Base-by-base conservation (phyloP, 1,140 invertebrate genomes). In the Tribolium castaneum region DNA sequence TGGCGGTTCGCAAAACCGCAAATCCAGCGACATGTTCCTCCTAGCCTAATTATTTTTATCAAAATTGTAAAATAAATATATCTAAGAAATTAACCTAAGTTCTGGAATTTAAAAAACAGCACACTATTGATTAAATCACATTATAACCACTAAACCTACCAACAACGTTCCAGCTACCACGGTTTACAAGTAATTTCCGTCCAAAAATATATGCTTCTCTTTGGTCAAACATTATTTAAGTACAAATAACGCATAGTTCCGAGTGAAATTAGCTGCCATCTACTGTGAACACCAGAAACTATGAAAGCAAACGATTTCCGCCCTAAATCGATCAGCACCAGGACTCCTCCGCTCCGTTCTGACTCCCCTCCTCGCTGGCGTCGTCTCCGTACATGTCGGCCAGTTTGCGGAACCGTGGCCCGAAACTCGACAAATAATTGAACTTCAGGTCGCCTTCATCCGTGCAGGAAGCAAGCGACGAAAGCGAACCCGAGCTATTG, bases 361-460 rank as follows among this genome's bases (percentile, higher is more conserved):
- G 91, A 77, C 91, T 91, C 52, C 93, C 92, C 72, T 92, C 89
- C 83, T 97, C 95, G 82, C 93, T 94, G 10, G 95, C 94, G 79
- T 95, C 94, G 84, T 96, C 95, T 10, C 96, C 96, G 87, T 99
- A 99, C 96, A 99, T 98, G 84, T 99, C 96, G 6, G 98, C 97
- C 71, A 99, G 89, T 85, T 98, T 98, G 80, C 96, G 92, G 91
- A 99, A 99, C 75, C 97, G 91, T 35, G 97, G 97, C 34, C 98
- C 98, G 88, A 98, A 99, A 84, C 96, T 96, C 25, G 97, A 97
- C 80, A 99, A 89, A 88, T 98, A 98, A 87, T 99, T 97, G 88
- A 98, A 99, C 85, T 99, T 97, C 80, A 98, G 91, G 88, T 98
- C 97, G 66, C 95, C 95, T 84, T 97, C 96, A 85, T 98, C 97